Evolutionary conservation across 92 coral and sea anemone genomes (phyloP).

Genomic region (Micromussa lordhowensis): DNA sequence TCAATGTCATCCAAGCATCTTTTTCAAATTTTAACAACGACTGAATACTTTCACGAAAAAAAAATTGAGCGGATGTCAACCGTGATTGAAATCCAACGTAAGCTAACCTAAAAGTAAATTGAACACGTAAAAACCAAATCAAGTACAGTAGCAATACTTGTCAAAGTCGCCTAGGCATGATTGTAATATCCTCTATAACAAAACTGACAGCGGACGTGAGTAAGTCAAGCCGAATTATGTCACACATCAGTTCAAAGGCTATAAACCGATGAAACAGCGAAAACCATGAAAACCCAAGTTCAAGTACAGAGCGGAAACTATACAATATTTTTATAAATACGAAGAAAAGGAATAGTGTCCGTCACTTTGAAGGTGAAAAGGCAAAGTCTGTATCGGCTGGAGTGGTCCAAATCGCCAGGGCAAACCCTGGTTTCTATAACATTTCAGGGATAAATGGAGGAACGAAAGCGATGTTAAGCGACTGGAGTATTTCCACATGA

Average conservation of each 20-base stretch:
- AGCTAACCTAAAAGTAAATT: neutral
- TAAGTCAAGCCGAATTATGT: neutral
- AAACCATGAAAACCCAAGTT: neutral
- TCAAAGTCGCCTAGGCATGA: neutral
- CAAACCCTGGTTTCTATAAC: no score
- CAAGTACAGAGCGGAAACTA: neutral
- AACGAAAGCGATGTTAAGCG: no score
- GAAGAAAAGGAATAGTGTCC: neutral
- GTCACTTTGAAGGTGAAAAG: neutral
- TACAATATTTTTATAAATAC: neutral
- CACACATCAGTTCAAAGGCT: neutral
- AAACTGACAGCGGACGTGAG: neutral
- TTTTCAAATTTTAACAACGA: neutral
- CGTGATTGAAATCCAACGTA: neutral
- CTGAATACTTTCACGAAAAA: neutral
- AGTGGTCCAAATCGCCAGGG: no score
- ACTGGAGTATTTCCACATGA: no score
- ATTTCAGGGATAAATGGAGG: no score
- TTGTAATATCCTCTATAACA: neutral
- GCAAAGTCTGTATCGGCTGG: no score
- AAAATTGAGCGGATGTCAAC: neutral
- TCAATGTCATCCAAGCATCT: neutral
- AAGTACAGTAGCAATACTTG: neutral
- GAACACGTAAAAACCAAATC: neutral
- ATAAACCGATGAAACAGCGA: neutral